Evolutionary conservation across 30 jellyfish, hydroid and myxozoan species (phyloP).

Genomic region (Aurelia sp.): DNA sequence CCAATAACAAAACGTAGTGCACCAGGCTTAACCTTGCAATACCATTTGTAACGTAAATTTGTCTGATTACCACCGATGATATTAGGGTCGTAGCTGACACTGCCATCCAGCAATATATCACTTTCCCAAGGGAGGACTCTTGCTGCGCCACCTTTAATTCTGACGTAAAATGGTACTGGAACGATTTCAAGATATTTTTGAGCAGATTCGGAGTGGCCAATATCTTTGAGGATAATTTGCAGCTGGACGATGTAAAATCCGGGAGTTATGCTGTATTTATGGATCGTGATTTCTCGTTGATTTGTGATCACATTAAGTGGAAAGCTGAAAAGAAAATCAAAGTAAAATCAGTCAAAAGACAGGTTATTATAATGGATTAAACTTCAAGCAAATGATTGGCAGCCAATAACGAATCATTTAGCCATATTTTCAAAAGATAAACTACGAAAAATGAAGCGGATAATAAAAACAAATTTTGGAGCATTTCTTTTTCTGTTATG

Average conservation of each 20-base stretch:
- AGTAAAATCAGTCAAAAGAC: too few species aligned
- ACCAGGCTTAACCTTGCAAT: constrained; percentile 14
- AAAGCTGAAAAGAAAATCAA: constrained; percentile 6
- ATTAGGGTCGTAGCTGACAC: constrained; percentile 24
- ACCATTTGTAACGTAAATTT: constrained; percentile 21
- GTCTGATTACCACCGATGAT: not conserved
- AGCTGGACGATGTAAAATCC: constrained; percentile 4
- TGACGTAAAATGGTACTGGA: constrained; percentile 16
- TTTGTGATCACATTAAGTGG: constrained; percentile 6
- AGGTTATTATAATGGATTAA: too few species aligned
- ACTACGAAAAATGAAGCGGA: too few species aligned
- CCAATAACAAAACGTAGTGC: constrained; percentile 13
- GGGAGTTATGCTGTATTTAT: constrained; percentile 11
- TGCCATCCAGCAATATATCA: constrained; percentile 15
- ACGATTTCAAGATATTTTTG: constrained; percentile 14
- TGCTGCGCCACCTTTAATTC: too few species aligned
- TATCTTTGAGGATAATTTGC: not conserved
- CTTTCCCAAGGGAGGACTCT: constrained; percentile 3
- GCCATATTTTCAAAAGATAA: too few species aligned
- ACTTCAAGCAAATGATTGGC: too few species aligned
- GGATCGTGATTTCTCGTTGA: constrained; percentile 21
- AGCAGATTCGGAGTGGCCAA: constrained; percentile 25
- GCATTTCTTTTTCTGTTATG: too few species aligned
- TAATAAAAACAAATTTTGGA: too few species aligned
- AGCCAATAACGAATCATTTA: too few species aligned